Percentiles rank a stretch among this genome's conserved stretches.
Evolutionary conservation across 2,888 invertebrate species (phyloP).

Genomic region (Patella pellucida): DNA sequence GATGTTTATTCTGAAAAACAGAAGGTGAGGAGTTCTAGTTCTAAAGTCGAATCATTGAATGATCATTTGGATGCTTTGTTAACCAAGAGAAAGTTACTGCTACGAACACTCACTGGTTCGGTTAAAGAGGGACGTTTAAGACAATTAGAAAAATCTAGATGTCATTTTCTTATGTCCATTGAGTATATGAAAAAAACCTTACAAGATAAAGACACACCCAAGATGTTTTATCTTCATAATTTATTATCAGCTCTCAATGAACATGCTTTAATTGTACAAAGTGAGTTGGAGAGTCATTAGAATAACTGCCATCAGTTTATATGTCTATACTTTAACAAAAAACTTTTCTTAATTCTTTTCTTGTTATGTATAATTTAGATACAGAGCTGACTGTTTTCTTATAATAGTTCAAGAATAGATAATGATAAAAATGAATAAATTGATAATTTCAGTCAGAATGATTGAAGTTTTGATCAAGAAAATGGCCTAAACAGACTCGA

Average conservation of each 20-base stretch:
- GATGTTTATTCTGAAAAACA: conserved; percentile 1
- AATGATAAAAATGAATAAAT: too few species aligned
- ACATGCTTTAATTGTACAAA: not conserved
- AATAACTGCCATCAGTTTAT: too few species aligned
- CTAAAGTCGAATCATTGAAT: not conserved
- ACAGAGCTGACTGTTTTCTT: too few species aligned
- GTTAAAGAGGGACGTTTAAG: not conserved
- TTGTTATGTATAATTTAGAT: too few species aligned
- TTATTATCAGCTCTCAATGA: not conserved
- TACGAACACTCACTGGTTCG: not conserved
- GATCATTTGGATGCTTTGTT: not conserved
- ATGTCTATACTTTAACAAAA: too few species aligned
- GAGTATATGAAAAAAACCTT: not conserved
- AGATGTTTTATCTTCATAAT: not conserved
- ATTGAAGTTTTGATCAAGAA: too few species aligned
- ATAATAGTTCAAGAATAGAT: too few species aligned
- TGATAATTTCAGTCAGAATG: too few species aligned
- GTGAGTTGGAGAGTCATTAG: not conserved
- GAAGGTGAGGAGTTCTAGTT: not conserved
- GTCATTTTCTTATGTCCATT: not conserved
- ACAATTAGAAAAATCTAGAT: not conserved
- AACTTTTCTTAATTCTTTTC: too few species aligned
- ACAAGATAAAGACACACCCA: not conserved
- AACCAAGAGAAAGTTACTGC: not conserved
- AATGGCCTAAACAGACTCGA: too few species aligned